Evolutionary conservation across 2,113 vertebrate species (phyloP).

Genomic region (Ancistrus triradiatus): DNA sequence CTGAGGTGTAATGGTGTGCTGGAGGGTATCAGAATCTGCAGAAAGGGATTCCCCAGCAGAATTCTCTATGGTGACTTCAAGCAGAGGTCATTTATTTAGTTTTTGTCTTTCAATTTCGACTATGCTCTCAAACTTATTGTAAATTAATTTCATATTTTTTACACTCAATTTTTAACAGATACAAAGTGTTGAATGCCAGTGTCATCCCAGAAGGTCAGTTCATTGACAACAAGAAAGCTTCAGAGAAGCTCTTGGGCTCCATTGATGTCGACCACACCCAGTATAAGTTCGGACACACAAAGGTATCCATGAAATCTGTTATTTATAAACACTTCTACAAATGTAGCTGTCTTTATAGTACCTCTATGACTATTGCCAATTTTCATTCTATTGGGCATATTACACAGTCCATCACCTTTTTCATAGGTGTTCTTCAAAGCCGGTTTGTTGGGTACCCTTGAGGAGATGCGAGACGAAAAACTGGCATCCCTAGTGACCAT

Average conservation of each 20-base stretch:
- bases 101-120: neutral
- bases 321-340: too few species aligned
- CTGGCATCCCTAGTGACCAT: constrained; percentile 71
- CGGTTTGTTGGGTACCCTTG: constrained; percentile 83
- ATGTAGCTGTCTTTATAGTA: too few species aligned
- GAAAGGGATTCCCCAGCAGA: constrained; percentile 88
- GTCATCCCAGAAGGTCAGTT: constrained; percentile 16
- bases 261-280: constrained; percentile 18
- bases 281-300: constrained; percentile 27
- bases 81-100: constrained; percentile 68
- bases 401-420: too few species aligned
- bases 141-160: neutral
- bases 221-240: constrained; percentile 22
- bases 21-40: constrained; percentile 85
- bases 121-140: neutral
- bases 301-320: neutral
- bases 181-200: constrained; percentile 18
- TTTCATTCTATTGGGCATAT: too few species aligned
- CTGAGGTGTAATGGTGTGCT: constrained; percentile 82
- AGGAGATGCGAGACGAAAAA: constrained; percentile 93
- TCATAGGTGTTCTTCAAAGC: constrained; percentile 71
- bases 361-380: too few species aligned
- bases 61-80: constrained; percentile 86
- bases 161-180: neutral
- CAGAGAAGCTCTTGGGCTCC: constrained; percentile 12